Evolutionary conservation across 2,113 vertebrate genomes (phyloP).

Genomic region (Neodon shergylaensis): DNA sequence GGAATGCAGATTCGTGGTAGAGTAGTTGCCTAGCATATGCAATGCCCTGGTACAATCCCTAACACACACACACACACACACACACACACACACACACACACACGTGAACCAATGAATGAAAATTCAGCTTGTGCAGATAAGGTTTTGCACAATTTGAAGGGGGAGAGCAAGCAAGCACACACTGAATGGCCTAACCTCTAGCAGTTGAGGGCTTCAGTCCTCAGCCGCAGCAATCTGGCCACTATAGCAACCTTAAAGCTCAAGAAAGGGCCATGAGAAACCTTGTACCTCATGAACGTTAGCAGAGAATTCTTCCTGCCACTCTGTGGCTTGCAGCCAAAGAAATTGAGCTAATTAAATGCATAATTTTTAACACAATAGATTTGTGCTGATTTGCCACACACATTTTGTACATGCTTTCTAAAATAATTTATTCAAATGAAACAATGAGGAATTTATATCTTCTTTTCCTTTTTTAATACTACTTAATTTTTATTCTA

Average conservation of each 20-base stretch:
- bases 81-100: background rate
- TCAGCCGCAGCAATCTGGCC: background rate
- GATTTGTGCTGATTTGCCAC: background rate
- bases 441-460: background rate
- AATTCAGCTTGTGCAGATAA: background rate
- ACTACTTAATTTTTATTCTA: background rate
- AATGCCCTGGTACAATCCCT: background rate
- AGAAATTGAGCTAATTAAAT: background rate
- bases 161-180: background rate
- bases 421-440: background rate
- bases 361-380: background rate
- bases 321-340: background rate
- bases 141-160: background rate
- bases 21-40: background rate
- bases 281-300: background rate
- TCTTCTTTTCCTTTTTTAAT: background rate
- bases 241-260: background rate
- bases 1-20: background rate
- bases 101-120: background rate
- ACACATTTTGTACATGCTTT: background rate
- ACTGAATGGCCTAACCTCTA: background rate
- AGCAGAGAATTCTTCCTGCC: background rate
- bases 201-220: background rate
- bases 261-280: too few species aligned
- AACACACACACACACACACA: background rate